Evolutionary conservation across 2,888 invertebrate genomes (phyloP).

Genomic region (Bruchidius siliquastri): DNA sequence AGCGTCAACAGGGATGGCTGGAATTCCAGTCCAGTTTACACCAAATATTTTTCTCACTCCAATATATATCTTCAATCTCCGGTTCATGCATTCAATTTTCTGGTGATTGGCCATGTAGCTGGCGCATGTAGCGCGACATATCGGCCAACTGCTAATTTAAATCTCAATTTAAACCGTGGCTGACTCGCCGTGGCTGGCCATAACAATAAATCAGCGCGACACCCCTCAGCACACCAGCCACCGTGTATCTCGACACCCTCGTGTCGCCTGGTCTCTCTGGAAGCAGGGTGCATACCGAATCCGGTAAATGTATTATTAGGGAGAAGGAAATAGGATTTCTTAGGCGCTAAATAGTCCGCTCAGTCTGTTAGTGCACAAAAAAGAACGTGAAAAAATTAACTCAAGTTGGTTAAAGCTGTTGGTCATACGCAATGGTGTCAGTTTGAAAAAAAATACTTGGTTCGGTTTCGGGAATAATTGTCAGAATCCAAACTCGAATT

Average conservation of each 20-base stretch:
- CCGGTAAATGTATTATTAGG: neutral
- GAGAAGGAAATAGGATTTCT: neutral
- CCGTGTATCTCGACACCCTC: neutral
- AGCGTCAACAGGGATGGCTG: too few relatives aligned
- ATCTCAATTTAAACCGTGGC: constrained; percentile 46
- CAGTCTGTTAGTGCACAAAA: too few relatives aligned
- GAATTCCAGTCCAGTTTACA: too few relatives aligned
- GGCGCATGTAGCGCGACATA: constrained; percentile 18
- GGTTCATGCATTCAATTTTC: constrained; percentile 42
- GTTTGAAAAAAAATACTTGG: too few relatives aligned
- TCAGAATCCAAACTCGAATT: too few relatives aligned
- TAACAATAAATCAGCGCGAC: constrained; percentile 44
- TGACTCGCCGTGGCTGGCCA: constrained; percentile 39
- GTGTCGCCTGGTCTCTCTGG: neutral
- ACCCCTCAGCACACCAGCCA: neutral
- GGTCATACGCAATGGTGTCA: too few relatives aligned
- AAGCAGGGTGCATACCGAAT: neutral
- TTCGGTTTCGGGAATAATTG: too few relatives aligned
- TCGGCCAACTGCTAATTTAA: constrained; percentile 44
- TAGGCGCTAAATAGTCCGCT: neutral
- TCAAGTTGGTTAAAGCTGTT: too few relatives aligned
- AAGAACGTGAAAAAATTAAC: too few relatives aligned
- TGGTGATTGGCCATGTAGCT: constrained; percentile 43
- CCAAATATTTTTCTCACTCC: too few relatives aligned
- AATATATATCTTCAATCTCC: too few relatives aligned